Evolutionary conservation across 1,140 invertebrate genomes (phyloP).

Genomic region (Drosophila tsacasi): DNA sequence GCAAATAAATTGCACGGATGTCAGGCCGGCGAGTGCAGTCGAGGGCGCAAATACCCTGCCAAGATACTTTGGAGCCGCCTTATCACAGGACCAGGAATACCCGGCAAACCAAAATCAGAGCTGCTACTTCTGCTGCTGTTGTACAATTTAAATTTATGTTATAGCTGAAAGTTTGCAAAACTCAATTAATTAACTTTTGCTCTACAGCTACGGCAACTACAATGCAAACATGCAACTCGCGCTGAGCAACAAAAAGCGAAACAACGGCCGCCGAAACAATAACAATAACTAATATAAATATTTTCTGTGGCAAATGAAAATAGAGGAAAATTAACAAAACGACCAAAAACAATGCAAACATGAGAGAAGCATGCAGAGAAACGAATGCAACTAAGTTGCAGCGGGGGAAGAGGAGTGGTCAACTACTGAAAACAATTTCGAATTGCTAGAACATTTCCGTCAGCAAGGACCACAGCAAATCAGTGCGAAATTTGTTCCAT

Average conservation of each 20-base stretch:
- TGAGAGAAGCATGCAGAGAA: slow-evolving; percentile 39
- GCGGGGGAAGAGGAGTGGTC: neutral
- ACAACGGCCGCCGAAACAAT: slow-evolving; percentile 50
- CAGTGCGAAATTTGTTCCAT: slow-evolving; percentile 51
- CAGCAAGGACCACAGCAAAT: slow-evolving; percentile 64
- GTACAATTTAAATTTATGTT: slow-evolving; percentile 78
- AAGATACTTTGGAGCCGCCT: neutral
- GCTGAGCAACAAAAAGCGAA: slow-evolving; percentile 25
- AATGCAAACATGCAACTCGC: slow-evolving; percentile 51
- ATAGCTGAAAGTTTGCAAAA: slow-evolving; percentile 77
- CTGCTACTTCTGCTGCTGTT: slow-evolving; percentile 25
- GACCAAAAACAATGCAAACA: slow-evolving; percentile 52
- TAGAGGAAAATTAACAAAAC: slow-evolving; percentile 57
- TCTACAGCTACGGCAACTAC: slow-evolving; percentile 50
- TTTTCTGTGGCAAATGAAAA: slow-evolving; percentile 66
- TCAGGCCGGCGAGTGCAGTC: neutral
- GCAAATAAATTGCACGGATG: slow-evolving; percentile 45
- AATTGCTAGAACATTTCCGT: slow-evolving; percentile 65
- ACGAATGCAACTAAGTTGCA: slow-evolving; percentile 23
- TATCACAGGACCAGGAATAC: slow-evolving; percentile 6
- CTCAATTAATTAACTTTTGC: slow-evolving; percentile 83
- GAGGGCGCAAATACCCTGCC: slow-evolving; percentile 31
- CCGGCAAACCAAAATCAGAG: slow-evolving; percentile 32
- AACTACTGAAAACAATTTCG: slow-evolving; percentile 52
- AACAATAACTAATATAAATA: slow-evolving; percentile 79